phyloP scores from a whole-genome alignment of 2,888 invertebrate genomes.

The Hemaris fuciformis region DNA sequence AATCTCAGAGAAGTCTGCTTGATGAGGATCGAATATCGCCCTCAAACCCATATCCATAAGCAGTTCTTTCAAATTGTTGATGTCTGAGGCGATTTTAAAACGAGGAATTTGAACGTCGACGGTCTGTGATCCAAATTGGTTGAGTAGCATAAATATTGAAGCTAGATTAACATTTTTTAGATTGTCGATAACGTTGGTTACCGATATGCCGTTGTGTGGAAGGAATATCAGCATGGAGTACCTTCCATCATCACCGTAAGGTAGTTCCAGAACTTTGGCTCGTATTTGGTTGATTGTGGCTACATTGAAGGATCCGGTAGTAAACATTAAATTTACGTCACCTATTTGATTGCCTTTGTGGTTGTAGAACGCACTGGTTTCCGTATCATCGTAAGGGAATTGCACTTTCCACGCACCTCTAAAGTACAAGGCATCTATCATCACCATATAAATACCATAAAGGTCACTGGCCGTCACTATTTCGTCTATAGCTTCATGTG shows the following conservation, averaged over 20 bases:
- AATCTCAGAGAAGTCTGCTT: slow-evolving; percentile 50
- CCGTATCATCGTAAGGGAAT: slow-evolving; percentile 51
- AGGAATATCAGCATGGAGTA: slow-evolving; percentile 84
- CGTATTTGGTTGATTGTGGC: slow-evolving; percentile 37
- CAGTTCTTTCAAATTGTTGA: slow-evolving; percentile 68
- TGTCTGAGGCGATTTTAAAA: slow-evolving; percentile 79
- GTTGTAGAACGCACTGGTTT: slow-evolving; percentile 52
- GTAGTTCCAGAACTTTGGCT: slow-evolving; percentile 58
- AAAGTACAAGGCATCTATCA: slow-evolving; percentile 65
- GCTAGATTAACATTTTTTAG: slow-evolving; percentile 68
- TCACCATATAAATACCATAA: slow-evolving; percentile 40
- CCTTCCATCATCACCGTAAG: slow-evolving; percentile 56
- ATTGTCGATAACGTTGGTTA: slow-evolving; percentile 69
- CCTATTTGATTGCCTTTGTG: slow-evolving; percentile 47
- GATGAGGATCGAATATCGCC: slow-evolving; percentile 48
- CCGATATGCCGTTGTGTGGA: slow-evolving; percentile 69
- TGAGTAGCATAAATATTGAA: slow-evolving; percentile 68
- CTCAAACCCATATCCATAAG: slow-evolving; percentile 64
- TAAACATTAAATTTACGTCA: slow-evolving; percentile 60
- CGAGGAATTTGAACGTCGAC: slow-evolving; percentile 82
- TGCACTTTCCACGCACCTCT: slow-evolving; percentile 58
- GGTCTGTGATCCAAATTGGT: slow-evolving; percentile 50
- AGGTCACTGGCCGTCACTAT: slow-evolving; percentile 55
- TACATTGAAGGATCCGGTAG: slow-evolving; percentile 38
- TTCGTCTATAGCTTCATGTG: slow-evolving; percentile 58